Evolutionary conservation across 1,140 invertebrate species (phyloP).

Genomic region (Saccostrea cuccullata): DNA sequence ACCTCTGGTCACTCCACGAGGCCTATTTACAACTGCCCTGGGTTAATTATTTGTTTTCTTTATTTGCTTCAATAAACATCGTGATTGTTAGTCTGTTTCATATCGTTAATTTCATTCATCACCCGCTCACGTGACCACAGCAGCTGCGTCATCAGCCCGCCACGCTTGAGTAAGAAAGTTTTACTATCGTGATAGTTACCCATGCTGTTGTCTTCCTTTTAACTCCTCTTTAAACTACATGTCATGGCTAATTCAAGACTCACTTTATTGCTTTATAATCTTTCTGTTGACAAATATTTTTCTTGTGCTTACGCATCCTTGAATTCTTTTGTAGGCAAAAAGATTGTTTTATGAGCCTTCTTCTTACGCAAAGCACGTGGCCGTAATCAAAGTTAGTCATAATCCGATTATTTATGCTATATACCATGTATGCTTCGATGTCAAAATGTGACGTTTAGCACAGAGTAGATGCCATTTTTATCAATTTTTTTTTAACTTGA

Average conservation of each 20-base stretch:
- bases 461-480: too few relatives aligned
- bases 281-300: neutral
- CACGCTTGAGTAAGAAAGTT: neutral
- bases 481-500: too few relatives aligned
- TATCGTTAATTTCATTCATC: neutral
- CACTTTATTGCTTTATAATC: neutral
- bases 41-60: neutral
- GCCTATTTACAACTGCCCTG: neutral
- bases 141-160: neutral
- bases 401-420: too few relatives aligned
- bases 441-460: too few relatives aligned
- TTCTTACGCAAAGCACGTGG: neutral
- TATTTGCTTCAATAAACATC: neutral
- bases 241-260: neutral
- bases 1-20: neutral
- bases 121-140: neutral
- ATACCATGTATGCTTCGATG: too few relatives aligned
- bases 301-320: neutral
- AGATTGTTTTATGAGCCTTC: neutral
- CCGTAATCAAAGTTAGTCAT: slow-evolving; percentile 1
- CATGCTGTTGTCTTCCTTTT: neutral
- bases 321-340: neutral
- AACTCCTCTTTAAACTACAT: neutral
- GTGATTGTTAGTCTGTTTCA: slow-evolving; percentile 6
- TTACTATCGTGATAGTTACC: neutral